Evolutionary conservation across 2,113 vertebrate genomes (phyloP).

Genomic region (Nematolebias whitei): DNA sequence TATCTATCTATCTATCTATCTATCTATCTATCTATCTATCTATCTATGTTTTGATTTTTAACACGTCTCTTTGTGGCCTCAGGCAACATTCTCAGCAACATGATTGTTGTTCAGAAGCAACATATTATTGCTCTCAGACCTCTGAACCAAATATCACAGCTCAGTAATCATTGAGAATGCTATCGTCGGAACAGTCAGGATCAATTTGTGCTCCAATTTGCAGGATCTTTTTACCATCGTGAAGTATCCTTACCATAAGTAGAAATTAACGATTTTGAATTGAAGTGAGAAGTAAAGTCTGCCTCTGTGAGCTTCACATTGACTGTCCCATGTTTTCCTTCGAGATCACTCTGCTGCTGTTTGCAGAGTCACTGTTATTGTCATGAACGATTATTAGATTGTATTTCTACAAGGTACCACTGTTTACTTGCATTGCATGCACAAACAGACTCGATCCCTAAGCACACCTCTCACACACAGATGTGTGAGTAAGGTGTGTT

Average conservation of each 20-base stretch:
- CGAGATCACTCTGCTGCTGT: constrained; percentile 26
- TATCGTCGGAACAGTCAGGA: not conserved
- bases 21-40: too few relatives aligned
- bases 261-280: constrained; percentile 1
- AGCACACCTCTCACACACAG: not conserved
- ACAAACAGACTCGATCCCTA: not conserved
- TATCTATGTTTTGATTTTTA: not conserved
- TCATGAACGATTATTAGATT: constrained; percentile 37
- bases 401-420: constrained; percentile 18
- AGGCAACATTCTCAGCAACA: not conserved
- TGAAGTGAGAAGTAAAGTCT: constrained; percentile 1
- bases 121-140: not conserved
- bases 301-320: constrained; percentile 1
- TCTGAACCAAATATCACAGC: not conserved
- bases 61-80: not conserved
- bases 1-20: not conserved
- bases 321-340: not conserved
- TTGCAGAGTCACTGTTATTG: constrained; percentile 40
- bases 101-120: not conserved
- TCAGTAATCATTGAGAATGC: not conserved
- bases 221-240: not conserved
- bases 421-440: constrained; percentile 30
- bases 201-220: not conserved
- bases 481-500: not conserved
- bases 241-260: not conserved